Evolutionary conservation across 2,113 vertebrate species (phyloP), one percentile per base, ranked within the genome.

Genomic region (Pterocles gutturalis): DNA sequence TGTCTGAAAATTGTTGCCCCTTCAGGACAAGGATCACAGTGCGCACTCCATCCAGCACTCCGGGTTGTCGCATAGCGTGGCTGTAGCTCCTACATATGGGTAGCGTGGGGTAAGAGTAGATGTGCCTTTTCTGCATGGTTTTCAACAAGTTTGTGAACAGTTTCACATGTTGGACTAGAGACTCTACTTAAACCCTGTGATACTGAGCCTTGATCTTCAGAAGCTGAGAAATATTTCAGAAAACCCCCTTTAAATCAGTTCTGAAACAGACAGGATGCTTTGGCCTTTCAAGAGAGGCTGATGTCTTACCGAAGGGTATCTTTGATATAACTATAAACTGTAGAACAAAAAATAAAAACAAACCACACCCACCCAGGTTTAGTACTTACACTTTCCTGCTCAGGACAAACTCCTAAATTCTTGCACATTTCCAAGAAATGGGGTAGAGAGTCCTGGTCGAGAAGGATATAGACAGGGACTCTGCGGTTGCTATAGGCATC

Each of bases 351-450:
- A 33, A 15, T 19, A 43, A 49, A 54, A 66, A 2, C 11, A 57
- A 70, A 19, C 26, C 46, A 48, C 11, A 13, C 15, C 9, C 8
- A 31, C 16, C 7, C 45, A 4, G 2, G 0, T 36, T 53, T 18
- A 55, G 7, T 48, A 97, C 97, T 96, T 98, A 99, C 99, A 98
- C 89, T 98, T 92, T 99, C 99, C 84, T 99, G 98, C 53, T 99
- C 99, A 19, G 99, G 98, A 55, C 91, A 93, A 60, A 99, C 97
- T 64, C 98, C 97, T 33, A 99, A 92, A 87, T 99, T 99, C 95
- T 92, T 98, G 95, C 99, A 99, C 99, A 99, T 99, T 92, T 99
- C 98, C 92, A 99, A 96, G 97, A 99, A 99, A 73, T 99, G 98
- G 3, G 97, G 90, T 21, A 98, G 87, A 46, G 98, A 98, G 3